Evolutionary conservation across 2,113 vertebrate species (phyloP).

Genomic region (Pterocles orientalis): DNA sequence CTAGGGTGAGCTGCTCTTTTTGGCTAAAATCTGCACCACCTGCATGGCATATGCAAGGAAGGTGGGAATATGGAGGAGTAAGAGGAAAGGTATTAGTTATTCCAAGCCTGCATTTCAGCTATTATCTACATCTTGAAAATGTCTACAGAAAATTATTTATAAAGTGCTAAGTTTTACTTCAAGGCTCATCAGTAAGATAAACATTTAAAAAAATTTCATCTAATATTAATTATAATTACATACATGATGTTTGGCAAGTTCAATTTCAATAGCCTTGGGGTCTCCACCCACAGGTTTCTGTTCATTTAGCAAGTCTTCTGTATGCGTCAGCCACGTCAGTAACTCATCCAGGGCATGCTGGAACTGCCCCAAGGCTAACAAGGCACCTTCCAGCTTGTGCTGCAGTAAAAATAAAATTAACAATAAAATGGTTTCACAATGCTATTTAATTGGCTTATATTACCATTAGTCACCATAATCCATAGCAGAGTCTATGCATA

Average conservation of each 20-base stretch:
- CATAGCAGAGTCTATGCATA: neutral
- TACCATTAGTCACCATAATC: conserved; percentile 5
- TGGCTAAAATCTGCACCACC: neutral
- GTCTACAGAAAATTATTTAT: neutral
- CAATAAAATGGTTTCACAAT: neutral
- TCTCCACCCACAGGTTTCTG: conserved; percentile 92
- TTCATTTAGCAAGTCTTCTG: conserved; percentile 90
- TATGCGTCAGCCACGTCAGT: conserved; percentile 92
- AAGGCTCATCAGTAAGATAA: conserved; percentile 6
- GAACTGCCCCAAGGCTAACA: conserved; percentile 95
- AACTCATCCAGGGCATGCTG: conserved; percentile 96
- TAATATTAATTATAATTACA: conserved; percentile 49
- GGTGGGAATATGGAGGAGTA: neutral
- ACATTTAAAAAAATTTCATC: neutral
- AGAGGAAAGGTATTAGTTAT: neutral
- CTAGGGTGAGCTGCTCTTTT: neutral
- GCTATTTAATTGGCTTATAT: neutral
- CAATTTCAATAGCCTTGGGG: conserved; percentile 96
- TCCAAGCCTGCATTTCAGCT: neutral
- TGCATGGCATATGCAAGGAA: neutral
- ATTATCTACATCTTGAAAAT: neutral
- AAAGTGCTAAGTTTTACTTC: neutral
- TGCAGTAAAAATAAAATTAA: conserved; percentile 70
- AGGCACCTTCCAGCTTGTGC: conserved; percentile 96
- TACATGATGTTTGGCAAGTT: conserved; percentile 99